These are phyloP conservation scores for Pachyramphus minor DNA, from an alignment of 2,113 vertebrate species.

Conservation along the genomic window DNA sequence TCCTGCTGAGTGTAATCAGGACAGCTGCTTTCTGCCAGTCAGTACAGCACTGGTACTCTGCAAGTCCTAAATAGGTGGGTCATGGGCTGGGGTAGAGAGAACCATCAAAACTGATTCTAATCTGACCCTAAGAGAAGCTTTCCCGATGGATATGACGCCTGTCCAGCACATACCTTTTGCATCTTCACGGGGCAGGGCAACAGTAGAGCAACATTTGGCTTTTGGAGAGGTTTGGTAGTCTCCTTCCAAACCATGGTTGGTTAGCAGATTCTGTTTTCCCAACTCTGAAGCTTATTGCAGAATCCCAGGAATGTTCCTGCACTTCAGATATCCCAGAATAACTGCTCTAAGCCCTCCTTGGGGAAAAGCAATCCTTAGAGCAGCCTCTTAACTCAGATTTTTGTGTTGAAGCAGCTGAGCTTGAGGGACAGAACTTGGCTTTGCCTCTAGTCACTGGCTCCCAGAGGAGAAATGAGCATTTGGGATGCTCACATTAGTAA, in stretches of 20 bases:
- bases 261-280: constrained; percentile 63
- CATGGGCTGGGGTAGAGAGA: background rate
- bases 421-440: constrained; percentile 13
- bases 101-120: background rate
- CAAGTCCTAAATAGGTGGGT: background rate
- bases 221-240: background rate
- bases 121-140: background rate
- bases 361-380: constrained; percentile 55
- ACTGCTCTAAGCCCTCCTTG: constrained; percentile 63
- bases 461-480: background rate
- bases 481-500: constrained; percentile 19
- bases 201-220: background rate
- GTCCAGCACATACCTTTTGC: background rate
- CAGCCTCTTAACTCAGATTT: constrained; percentile 34
- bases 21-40: background rate
- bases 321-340: constrained; percentile 73
- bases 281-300: constrained; percentile 63
- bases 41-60: background rate
- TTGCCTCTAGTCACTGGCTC: constrained; percentile 7
- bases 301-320: constrained; percentile 75
- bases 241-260: background rate
- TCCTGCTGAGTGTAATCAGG: background rate
- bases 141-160: background rate
- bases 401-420: constrained; percentile 41
- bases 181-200: background rate